Conservation (phyloP, 2,113 vertebrate species). For the Heterochromis multidens region DNA sequence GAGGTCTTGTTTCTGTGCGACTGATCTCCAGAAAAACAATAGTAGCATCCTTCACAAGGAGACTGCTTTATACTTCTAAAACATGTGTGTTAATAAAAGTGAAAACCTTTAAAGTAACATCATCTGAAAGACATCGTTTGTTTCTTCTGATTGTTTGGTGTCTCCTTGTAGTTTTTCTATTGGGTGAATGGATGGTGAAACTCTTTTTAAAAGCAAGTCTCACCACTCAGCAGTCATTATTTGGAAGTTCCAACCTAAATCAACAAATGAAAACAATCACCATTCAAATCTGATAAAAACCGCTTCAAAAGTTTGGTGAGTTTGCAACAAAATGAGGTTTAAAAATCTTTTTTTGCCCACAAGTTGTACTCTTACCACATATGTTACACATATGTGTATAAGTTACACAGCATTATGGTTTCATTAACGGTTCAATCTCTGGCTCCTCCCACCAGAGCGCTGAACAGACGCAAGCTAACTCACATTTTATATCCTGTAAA, state of each 20-base stretch:
- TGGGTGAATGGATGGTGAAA: no score
- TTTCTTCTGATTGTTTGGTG: not conserved
- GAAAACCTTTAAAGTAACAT: no score
- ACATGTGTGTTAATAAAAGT: no score
- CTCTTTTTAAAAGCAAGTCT: not conserved
- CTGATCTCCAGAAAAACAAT: no score
- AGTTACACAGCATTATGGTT: fast-evolving
- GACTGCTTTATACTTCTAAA: not conserved
- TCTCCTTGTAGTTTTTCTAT: no score
- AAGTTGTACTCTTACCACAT: not conserved
- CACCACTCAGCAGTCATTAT: not conserved
- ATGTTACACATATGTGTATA: not conserved
- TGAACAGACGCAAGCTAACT: fast-evolving
- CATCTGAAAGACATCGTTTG: no score
- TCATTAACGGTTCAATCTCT: not conserved
- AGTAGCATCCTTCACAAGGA: not conserved
- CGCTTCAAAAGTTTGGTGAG: not conserved
- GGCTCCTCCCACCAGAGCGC: not conserved
- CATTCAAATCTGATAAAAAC: not conserved
- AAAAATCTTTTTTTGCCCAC: no score
- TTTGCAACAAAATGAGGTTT: not conserved
- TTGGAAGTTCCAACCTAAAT: no score
- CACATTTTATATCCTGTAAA: not conserved
- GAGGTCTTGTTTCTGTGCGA: not conserved
- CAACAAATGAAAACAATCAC: no score